Evolutionary conservation across 2,888 invertebrate species (phyloP).

Genomic region (Alentia gelatinosa): DNA sequence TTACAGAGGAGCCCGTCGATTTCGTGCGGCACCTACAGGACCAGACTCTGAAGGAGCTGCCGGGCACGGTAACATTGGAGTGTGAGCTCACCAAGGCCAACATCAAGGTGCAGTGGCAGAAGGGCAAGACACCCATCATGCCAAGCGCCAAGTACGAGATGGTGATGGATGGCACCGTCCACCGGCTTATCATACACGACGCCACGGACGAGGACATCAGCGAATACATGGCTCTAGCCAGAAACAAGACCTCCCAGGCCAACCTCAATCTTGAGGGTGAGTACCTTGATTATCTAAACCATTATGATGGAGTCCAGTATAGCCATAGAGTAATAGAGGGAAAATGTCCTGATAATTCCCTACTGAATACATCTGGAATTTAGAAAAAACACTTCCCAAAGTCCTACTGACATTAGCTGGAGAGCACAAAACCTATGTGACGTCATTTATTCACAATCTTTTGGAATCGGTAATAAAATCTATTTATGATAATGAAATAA

Average conservation of each 20-base stretch:
- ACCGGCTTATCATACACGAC: constrained; percentile 92
- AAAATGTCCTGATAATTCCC: too few species aligned
- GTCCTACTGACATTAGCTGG: too few species aligned
- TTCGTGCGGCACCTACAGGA: constrained; percentile 75
- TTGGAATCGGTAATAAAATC: too few species aligned
- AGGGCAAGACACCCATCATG: constrained; percentile 45
- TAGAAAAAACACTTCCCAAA: too few species aligned
- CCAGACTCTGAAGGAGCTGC: constrained; percentile 72
- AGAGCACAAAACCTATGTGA: too few species aligned
- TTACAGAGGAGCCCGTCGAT: constrained; percentile 70
- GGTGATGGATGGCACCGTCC: constrained; percentile 78
- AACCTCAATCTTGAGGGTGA: constrained; percentile 77
- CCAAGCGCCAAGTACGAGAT: constrained; percentile 58
- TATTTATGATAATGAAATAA: too few species aligned
- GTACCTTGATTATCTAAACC: too few species aligned
- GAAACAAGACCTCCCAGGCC: constrained; percentile 76
- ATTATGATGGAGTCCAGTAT: too few species aligned
- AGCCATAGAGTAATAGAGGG: too few species aligned
- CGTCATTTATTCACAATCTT: too few species aligned
- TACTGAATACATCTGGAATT: too few species aligned
- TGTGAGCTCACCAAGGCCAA: constrained; percentile 89
- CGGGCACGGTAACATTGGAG: constrained; percentile 82
- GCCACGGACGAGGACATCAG: constrained; percentile 82
- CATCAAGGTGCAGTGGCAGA: constrained; percentile 56
- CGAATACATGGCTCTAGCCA: constrained; percentile 72